phyloP scores from a whole-genome alignment of 2,113 vertebrate species.

The Chloebia gouldiae region DNA sequence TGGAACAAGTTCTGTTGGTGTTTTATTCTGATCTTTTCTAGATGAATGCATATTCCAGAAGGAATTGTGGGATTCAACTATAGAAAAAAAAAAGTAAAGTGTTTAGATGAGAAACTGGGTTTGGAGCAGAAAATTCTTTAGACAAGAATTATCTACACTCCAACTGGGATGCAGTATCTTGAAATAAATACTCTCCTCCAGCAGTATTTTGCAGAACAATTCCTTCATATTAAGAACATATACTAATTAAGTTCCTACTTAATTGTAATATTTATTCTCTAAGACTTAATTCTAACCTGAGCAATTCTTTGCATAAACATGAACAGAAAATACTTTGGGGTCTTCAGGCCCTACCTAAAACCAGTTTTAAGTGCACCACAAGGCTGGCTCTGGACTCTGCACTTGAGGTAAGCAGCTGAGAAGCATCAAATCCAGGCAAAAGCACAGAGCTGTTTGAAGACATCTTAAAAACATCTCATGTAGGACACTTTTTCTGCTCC shows the following conservation, averaged over 20 bases:
- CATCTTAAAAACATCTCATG: not conserved
- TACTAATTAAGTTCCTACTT: not conserved
- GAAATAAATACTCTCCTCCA: not conserved
- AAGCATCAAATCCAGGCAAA: not conserved
- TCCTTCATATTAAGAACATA: not conserved
- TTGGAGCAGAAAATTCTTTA: not conserved
- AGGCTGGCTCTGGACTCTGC: not conserved
- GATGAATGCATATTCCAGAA: not conserved
- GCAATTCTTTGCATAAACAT: rapidly evolving
- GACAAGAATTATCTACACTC: not conserved
- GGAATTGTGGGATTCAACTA: not conserved
- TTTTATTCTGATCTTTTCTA: not conserved
- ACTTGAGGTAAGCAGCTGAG: not conserved
- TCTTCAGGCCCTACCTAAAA: not conserved
- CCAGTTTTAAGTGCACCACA: not conserved
- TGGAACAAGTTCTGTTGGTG: not conserved
- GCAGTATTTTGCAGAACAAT: not conserved
- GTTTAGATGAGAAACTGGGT: not conserved
- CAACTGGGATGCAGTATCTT: not conserved
- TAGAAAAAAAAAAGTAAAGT: rapidly evolving
- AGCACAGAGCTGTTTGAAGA: not conserved
- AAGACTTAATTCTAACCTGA: not conserved
- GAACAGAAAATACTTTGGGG: not conserved
- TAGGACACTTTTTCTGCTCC: not conserved
- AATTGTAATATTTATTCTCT: not conserved